A percentile compares a stretch with the other conserved stretches of the same genome.
phyloP scores from a whole-genome alignment of 2,113 vertebrate genomes.

The Scomber colias region DNA sequence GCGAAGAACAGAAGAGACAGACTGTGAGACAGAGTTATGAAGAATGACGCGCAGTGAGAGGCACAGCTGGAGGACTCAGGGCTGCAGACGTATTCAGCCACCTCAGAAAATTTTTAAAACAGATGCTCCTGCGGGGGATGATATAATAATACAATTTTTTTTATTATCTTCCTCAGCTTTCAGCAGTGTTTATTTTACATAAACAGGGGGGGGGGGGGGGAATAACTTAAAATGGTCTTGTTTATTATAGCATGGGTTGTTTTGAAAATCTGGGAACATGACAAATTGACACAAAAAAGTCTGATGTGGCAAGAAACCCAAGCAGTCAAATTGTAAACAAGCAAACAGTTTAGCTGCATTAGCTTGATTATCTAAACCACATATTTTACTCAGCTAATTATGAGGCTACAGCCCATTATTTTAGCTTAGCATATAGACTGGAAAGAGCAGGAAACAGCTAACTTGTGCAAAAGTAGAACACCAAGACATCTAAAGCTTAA shows the following conservation, averaged over 20 bases:
- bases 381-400: no score
- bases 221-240: neutral
- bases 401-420: no score
- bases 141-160: neutral
- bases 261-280: neutral
- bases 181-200: neutral
- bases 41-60: slow-evolving; percentile 11
- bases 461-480: no score
- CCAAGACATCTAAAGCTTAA: no score
- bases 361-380: no score
- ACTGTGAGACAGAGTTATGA: slow-evolving; percentile 16
- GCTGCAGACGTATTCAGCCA: slow-evolving; percentile 7
- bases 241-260: neutral
- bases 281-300: neutral
- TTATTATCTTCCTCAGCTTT: neutral
- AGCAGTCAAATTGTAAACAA: neutral
- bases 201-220: neutral
- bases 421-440: no score
- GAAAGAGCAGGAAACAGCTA: no score
- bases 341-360: neutral
- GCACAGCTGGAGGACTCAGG: slow-evolving; percentile 31
- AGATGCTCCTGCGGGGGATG: slow-evolving; percentile 11
- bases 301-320: neutral
- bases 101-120: slow-evolving; percentile 17
- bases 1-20: slow-evolving; percentile 8